A percentile compares a stretch with the other conserved stretches of the same genome.
These are phyloP conservation scores for Enteromius argenteus DNA, from an alignment of 2,797 vertebrate genomes.

Conservation along the genomic window DNA sequence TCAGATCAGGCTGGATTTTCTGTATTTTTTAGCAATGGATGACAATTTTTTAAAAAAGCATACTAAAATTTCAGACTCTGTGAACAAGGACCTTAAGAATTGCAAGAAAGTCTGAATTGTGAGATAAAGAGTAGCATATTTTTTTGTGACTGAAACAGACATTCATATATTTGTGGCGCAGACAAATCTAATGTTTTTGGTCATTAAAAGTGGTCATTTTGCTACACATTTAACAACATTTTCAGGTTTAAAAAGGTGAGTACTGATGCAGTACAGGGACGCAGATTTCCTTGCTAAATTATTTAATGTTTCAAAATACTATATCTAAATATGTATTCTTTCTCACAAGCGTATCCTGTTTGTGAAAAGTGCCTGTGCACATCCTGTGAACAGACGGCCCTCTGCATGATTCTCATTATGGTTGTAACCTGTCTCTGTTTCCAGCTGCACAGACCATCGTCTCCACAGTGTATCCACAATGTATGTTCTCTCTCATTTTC, in stretches of 20 bases:
- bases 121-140: background rate
- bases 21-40: too few relatives aligned
- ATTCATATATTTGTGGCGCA: background rate
- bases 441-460: background rate
- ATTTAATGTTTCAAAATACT: background rate
- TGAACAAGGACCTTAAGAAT: too few relatives aligned
- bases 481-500: background rate
- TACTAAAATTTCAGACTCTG: too few relatives aligned
- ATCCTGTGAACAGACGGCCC: background rate
- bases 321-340: background rate
- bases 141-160: background rate
- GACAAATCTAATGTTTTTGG: background rate
- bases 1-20: too few relatives aligned
- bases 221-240: background rate
- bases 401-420: conserved; percentile 12
- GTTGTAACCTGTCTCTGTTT: conserved; percentile 5
- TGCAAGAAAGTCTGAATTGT: background rate
- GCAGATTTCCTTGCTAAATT: background rate
- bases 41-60: too few relatives aligned
- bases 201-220: background rate
- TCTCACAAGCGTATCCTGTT: background rate
- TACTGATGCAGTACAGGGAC: background rate
- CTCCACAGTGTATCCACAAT: background rate
- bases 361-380: conserved; percentile 11
- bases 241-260: background rate